Base-by-base conservation (phyloP, 2,113 vertebrate genomes). In the Ranitomeya imitator region DNA sequence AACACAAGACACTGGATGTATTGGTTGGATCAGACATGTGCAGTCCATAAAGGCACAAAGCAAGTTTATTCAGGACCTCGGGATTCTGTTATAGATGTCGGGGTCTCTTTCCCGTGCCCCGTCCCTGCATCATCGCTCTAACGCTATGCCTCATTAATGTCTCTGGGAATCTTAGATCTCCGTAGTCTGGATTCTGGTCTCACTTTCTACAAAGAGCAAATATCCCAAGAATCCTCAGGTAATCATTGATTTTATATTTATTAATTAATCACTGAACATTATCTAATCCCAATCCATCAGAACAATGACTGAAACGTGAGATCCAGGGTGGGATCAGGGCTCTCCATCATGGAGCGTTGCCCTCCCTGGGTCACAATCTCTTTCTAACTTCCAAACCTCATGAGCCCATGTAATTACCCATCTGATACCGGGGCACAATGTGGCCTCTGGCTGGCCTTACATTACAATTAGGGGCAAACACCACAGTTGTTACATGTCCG, bases 1-100 rank as follows among this genome's bases (percentile, higher is more conserved):
- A 79, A 77, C 85, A 79, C 74, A 52, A 86, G 74, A 86, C 73
- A 86, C 73, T 78, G 73, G 65, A 78, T 78, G 18, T 78, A 78
- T 63, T 86, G 85, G 15, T 69, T 52, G 19, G 55, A 45, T 51
- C 37, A 86, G 85, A 51, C 85, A 85, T 77, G 84, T 76, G 59
- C 73, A 77, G 74, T 78, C 51, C 55, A 45, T 86, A 86, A 59
- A 86, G 59, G 63, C 31, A 78, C 85, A 86, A 45, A 63, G 71
- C 76, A 60, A 74, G 74, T 86, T 76, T 86, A 78, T 78, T 45
- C 85, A 86, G 37, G 55, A 78, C 57, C 59, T 60, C 85, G 65
- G 37, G 19, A 78, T 26, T 45, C 57, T 86, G 79, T 86, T 52
- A 86, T 45, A 74, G 63, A 55, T 69, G 74, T 85, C 51, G 57